Percentiles rank a stretch among this genome's conserved stretches.
These are phyloP conservation scores for Adelges cooleyi DNA, from an alignment of 1,140 invertebrate genomes.

Conservation along the genomic window DNA sequence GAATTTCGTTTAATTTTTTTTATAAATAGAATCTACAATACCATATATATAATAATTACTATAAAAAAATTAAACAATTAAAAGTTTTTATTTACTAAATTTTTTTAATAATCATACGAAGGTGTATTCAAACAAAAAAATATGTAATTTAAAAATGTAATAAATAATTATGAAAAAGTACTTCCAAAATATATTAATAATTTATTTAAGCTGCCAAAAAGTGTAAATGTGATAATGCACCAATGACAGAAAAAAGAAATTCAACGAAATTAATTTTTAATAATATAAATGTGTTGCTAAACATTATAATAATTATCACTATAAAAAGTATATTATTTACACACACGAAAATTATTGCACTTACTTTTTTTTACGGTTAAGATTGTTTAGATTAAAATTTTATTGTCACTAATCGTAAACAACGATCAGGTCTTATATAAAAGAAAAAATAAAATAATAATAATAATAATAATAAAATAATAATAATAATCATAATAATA, in stretches of 20 bases:
- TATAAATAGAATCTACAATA: slow-evolving; percentile 29
- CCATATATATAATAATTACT: slow-evolving; percentile 29
- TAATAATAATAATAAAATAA: slow-evolving; percentile 19
- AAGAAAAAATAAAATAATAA: not conserved
- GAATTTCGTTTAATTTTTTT: slow-evolving; percentile 23
- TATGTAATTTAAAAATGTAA: slow-evolving; percentile 23
- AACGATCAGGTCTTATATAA: slow-evolving; percentile 13
- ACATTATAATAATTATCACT: slow-evolving; percentile 21
- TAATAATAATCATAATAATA: slow-evolving; percentile 26
- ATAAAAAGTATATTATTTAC: slow-evolving; percentile 13
- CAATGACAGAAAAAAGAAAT: slow-evolving; percentile 22
- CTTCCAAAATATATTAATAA: slow-evolving; percentile 7
- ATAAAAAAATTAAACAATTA: slow-evolving; percentile 29
- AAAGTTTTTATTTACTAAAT: slow-evolving; percentile 20
- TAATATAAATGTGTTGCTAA: slow-evolving; percentile 27
- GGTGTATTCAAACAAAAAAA: slow-evolving; percentile 23
- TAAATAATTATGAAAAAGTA: no score
- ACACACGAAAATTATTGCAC: slow-evolving; percentile 27
- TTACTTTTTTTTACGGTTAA: slow-evolving; percentile 27
- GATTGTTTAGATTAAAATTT: slow-evolving; percentile 26
- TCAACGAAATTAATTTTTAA: slow-evolving; percentile 9
- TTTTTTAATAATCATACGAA: slow-evolving; percentile 14
- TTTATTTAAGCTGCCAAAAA: slow-evolving; percentile 12
- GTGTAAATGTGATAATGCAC: slow-evolving; percentile 25
- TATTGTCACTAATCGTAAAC: slow-evolving; percentile 23